Base-by-base conservation (phyloP, 2,888 invertebrate species). In the Rosalia funebris region DNA sequence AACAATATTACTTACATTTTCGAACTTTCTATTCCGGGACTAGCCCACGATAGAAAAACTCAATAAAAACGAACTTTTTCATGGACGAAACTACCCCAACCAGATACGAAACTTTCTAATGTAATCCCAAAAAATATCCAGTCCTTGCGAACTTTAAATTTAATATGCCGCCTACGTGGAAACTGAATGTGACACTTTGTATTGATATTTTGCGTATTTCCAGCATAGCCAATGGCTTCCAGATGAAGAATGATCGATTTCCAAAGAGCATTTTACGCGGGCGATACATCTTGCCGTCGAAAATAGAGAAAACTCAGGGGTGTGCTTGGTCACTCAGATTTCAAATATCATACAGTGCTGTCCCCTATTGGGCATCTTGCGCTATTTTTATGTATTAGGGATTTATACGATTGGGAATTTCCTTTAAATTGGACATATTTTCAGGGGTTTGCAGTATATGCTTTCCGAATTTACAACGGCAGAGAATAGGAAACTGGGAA, bases 241-340 rank as follows among this genome's bases (percentile, higher is more conserved):
- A 50, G 55, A 66, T 66, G 62, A 62, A 66, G 66, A 66, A 64
- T 64, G 66, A 66, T 66, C 66, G 66, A 62, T 66, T 59, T 53
- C 48, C 61, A 63, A 56, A 47, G 55, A 60, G 44, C 54, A 25
- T 37, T 50, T 62, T 54, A 57, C 53, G 41, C 34, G 44, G 37
- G 32, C 57, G 46, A 63, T 63, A 63, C 63, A 48, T 63, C 63
- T 63, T 63, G 52, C 25, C 10, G 32, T 11, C 31, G 32, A 53
- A 53, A 53, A 53, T 41, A 41, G 53, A 25, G 47, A 52, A 65
- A 50, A 48, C 69, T 60, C 69, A 11, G 31, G 69, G 60, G 69
- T 48, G 63, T 62, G 57, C 57, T 69, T 65, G 69, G 69, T 69
- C 69, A 69, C 62, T 67, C 69, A 61, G 61, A 60, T 68, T 66